Conservation (phyloP, 1,140 invertebrate genomes). For the Zophobas atratus region DNA sequence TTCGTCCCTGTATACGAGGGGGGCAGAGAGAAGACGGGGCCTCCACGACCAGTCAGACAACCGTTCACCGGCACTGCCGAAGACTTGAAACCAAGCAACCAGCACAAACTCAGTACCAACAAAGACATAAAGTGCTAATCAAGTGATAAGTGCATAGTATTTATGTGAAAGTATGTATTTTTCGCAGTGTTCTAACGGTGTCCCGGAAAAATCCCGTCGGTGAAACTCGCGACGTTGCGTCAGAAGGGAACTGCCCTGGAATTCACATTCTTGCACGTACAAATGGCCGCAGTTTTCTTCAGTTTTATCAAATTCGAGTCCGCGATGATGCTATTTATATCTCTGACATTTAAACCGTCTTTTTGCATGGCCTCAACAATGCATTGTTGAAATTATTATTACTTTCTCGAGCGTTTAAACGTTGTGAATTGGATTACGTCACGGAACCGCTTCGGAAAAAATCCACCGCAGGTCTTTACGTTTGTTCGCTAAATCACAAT, state of each 20-base stretch:
- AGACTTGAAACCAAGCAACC: constrained; percentile 39
- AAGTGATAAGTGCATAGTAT: constrained; percentile 35
- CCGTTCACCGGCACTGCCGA: constrained; percentile 57
- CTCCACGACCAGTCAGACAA: constrained; percentile 56
- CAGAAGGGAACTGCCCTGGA: not conserved
- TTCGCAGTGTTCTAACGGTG: not conserved
- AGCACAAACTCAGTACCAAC: constrained; percentile 1
- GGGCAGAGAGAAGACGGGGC: constrained; percentile 48
- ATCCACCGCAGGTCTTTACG: not conserved
- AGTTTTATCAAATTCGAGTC: not conserved
- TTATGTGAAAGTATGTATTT: constrained; percentile 28
- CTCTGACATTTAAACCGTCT: constrained; percentile 29
- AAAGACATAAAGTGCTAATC: constrained; percentile 33
- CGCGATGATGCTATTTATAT: constrained; percentile 26
- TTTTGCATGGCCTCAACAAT: constrained; percentile 21
- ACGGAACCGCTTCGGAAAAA: not conserved
- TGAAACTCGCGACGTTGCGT: not conserved
- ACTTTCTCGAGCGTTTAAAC: constrained; percentile 30
- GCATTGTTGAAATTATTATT: constrained; percentile 31
- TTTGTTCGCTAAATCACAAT: not conserved
- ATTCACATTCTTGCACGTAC: constrained; percentile 6
- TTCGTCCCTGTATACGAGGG: constrained; percentile 28
- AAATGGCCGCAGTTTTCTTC: not conserved
- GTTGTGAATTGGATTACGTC: constrained; percentile 28
- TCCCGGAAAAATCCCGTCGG: not conserved